Base-by-base conservation (phyloP, 2,797 vertebrate genomes). In the Sebastes baramenuke region DNA sequence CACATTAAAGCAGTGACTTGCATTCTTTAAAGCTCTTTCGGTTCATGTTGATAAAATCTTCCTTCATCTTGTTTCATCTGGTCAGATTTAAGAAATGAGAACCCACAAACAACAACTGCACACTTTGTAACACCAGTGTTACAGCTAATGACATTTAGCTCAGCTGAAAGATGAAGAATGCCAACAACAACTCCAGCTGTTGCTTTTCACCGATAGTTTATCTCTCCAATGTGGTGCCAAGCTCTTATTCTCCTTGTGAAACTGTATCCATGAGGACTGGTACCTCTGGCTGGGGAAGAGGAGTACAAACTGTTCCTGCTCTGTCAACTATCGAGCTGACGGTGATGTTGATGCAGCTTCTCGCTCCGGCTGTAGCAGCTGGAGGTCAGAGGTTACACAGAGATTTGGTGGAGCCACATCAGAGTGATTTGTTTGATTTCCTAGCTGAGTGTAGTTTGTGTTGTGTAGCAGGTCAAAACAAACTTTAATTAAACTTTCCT, bases 181-280 rank as follows among this genome's bases (percentile, higher is more conserved):
- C 77, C 78, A 80, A 29, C 81, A 61, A 13, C 32, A n/a, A n/a
- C 75, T 85, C 74, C 87, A 85, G 87, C 89, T 92, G 88, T 54
- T 89, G 42, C 87, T 76, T 81, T 79, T 90, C 80, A 54, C 77
- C 52, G 32, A 29, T 69, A 85, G 79, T 90, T 91, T 93, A 88
- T 92, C 77, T 84, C 81, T 24, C 64, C 58, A 30, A 25, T 16
- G 20, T 20, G 67, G 81, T 89, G 88, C 87, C 84, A 85, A 84
- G 86, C 85, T 79, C 72, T 42, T 83, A 74, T 88, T 89, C 42
- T 80, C 81, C 69, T 83, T 60, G 62, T 78, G 81, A 77, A 84
- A 79, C 70, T 62, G 77, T 80, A 73, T 67, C 67, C 74, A 81
- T 36, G 69, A 81, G 58, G 69, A 24, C 73, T 77, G 79, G 75